Base-by-base conservation (phyloP, 2,797 vertebrate genomes). In the Lagorchestes hirsutus region DNA sequence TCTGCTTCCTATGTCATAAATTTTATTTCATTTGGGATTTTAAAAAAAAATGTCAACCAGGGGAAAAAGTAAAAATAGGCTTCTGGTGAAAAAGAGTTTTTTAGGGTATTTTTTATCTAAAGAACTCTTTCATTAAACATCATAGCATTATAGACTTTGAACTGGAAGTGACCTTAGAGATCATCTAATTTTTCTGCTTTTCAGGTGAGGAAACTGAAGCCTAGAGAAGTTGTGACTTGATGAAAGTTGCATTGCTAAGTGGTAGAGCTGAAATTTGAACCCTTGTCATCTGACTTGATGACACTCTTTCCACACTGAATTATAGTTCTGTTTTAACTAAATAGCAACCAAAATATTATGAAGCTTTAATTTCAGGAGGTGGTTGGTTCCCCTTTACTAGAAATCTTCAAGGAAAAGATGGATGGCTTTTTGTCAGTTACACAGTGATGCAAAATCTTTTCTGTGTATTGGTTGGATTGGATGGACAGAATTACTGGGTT, bases 21-120 rank as follows among this genome's bases (percentile, higher is more conserved):
- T 95, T 95, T 56, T 31, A 92, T 67, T 91, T 92, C 13, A 96
- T 90, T 54, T 31, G 55, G 31, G 29, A 46, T 46, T 93, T 96
- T 94, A 18, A 55, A 58, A 18, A 67, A 67, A 67, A 67, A 5
- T 50, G 95, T 54, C 90, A 12, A 87, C 59, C 90, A 54, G 54
- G 74, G 91, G 24, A 46, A 91, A 95, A 91, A 54, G 50, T 10
- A 40, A 22, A 82, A 2, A 8, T 0, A 12, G 14, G 9, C n/a
- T 74, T 95, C 93, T 46, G 16, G 34, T 97, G 95, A 62, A 74
- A 74, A 82, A 82, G 67, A 0, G 6, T 10, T 46, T 67, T 46
- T 82, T 74, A 82, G 46, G 18, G 67, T 40, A 40, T 82, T 82
- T 82, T 22, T 82, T 24, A 24, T 82, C 40, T 82, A 95, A 52